Conservation (phyloP, 1,140 invertebrate species). For the Ooceraea biroi region DNA sequence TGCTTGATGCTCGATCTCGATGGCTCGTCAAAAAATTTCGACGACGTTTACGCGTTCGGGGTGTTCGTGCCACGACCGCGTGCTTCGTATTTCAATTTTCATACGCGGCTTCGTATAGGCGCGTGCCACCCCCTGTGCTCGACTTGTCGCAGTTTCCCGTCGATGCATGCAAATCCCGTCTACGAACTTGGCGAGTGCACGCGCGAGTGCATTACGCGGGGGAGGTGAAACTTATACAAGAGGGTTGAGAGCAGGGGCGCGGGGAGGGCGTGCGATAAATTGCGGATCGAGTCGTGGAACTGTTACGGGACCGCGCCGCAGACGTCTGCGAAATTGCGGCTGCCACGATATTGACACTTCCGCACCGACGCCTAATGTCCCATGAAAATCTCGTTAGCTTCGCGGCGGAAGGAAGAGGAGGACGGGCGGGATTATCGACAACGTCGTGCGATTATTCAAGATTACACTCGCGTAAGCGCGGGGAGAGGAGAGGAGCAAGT, state of each 20-base stretch:
- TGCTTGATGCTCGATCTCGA: no score
- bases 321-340: conserved; percentile 69
- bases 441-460: conserved; percentile 50
- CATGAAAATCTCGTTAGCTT: conserved; percentile 61
- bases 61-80: no score
- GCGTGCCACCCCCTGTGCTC: conserved; percentile 9
- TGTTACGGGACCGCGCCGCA: conserved; percentile 54
- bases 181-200: conserved; percentile 72
- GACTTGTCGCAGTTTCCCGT: conserved; percentile 31
- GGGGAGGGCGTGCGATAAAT: conserved; percentile 63
- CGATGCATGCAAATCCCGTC: conserved; percentile 76
- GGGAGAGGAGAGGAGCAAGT: not conserved
- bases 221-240: no score
- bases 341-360: conserved; percentile 60
- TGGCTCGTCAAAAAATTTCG: no score
- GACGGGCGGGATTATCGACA: conserved; percentile 51
- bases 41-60: no score
- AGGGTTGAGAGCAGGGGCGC: not conserved
- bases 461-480: no score
- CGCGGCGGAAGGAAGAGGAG: no score
- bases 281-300: conserved; percentile 70
- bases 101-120: no score
- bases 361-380: conserved; percentile 54
- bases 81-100: no score
- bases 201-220: conserved; percentile 69